These are phyloP conservation scores for Onychorhynchus coronatus DNA, from an alignment of 2,113 vertebrate genomes.

Conservation along the genomic window DNA sequence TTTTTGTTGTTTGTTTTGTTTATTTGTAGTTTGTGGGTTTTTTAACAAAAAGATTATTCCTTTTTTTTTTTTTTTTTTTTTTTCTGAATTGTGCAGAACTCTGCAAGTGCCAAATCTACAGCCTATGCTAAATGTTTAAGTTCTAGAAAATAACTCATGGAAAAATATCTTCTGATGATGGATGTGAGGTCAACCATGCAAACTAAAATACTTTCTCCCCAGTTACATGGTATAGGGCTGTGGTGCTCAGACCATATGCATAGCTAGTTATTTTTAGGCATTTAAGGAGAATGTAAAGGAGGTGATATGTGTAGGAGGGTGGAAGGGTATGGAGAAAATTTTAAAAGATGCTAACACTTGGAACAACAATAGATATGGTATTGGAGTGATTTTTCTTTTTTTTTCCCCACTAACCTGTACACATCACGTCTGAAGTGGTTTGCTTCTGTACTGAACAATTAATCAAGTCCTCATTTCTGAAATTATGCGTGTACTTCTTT, in stretches of 20 bases:
- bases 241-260: constrained; percentile 64
- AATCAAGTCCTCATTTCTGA: not conserved
- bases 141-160: not conserved
- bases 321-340: constrained; percentile 34
- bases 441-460: not conserved
- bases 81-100: not conserved
- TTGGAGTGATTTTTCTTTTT: not conserved
- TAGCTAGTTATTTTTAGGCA: constrained; percentile 60
- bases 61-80: not conserved
- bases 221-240: constrained; percentile 42
- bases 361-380: constrained; percentile 13
- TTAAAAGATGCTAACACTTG: constrained; percentile 17
- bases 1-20: not conserved
- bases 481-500: not conserved
- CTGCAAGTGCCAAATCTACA: not conserved
- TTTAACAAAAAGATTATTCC: not conserved
- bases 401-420: not conserved
- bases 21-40: not conserved
- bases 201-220: constrained; percentile 30
- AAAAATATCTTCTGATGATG: constrained; percentile 15
- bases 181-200: constrained; percentile 34
- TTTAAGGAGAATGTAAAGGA: constrained; percentile 61
- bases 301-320: constrained; percentile 55
- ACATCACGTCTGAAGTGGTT: not conserved
- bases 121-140: not conserved